These are phyloP conservation scores for Zoanthus sansibaricus DNA, from an alignment of 92 coral and sea anemone species.

Conservation along the genomic window DNA sequence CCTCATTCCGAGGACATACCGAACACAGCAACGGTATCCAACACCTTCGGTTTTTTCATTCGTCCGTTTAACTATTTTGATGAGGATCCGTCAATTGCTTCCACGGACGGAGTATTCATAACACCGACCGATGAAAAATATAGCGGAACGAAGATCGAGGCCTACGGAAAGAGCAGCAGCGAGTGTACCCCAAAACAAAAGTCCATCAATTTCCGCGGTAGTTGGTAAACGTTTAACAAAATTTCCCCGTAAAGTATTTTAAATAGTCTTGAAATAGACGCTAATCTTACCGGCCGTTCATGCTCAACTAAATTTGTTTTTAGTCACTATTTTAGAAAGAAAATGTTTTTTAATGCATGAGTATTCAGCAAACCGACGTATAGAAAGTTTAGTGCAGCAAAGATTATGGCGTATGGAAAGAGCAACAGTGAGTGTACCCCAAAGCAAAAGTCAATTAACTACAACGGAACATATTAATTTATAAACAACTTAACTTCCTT, in stretches of 20 bases:
- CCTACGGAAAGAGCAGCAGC: conserved; percentile 59
- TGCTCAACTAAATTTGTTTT: too few species aligned
- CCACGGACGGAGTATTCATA: conserved; percentile 61
- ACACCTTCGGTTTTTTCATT: conserved; percentile 64
- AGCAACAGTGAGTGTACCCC: conserved; percentile 54
- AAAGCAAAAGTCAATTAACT: conserved; percentile 44
- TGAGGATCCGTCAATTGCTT: conserved; percentile 74
- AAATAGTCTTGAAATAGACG: too few species aligned
- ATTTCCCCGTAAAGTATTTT: too few species aligned
- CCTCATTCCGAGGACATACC: conserved; percentile 75
- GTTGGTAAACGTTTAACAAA: conserved; percentile 26
- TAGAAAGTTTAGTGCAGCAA: conserved; percentile 26
- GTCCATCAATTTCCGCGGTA: conserved; percentile 46
- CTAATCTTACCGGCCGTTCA: too few species aligned
- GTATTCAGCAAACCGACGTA: conserved; percentile 57
- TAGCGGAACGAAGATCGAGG: conserved; percentile 51
- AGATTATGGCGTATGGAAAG: conserved; percentile 65
- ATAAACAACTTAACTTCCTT: too few species aligned
- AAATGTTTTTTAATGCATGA: not conserved
- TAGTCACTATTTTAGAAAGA: too few species aligned
- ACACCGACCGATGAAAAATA: conserved; percentile 34
- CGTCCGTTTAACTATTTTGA: conserved; percentile 71
- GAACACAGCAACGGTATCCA: conserved; percentile 59
- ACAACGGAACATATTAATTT: too few species aligned
- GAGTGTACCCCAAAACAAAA: conserved; percentile 56